Evolutionary conservation across 1,140 invertebrate genomes (phyloP).

Genomic region (Brachystomella parvula): DNA sequence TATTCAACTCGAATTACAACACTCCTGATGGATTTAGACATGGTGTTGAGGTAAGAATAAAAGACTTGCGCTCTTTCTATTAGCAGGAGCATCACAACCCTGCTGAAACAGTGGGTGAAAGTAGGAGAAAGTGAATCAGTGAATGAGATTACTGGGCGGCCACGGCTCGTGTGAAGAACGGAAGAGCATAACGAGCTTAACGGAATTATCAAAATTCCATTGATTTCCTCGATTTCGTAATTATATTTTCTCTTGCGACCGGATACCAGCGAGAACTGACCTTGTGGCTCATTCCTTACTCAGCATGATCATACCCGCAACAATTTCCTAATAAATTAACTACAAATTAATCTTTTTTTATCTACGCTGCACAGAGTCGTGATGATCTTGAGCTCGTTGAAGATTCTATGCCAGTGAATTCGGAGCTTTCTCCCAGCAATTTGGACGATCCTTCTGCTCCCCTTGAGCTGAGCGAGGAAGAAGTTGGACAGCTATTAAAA

Average conservation of each 20-base stretch:
- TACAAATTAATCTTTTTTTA: too few relatives aligned
- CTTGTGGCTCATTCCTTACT: too few relatives aligned
- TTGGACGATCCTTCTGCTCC: background rate
- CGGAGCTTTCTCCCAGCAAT: background rate
- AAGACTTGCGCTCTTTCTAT: background rate
- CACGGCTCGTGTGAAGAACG: background rate
- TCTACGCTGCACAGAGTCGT: too few relatives aligned
- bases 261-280: too few relatives aligned
- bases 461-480: background rate
- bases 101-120: background rate
- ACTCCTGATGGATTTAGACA: conserved; percentile 47
- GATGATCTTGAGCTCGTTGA: too few relatives aligned
- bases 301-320: too few relatives aligned
- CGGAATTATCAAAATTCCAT: too few relatives aligned
- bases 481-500: background rate
- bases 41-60: conserved; percentile 43
- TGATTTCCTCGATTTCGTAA: background rate
- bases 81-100: background rate
- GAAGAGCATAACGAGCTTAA: too few relatives aligned
- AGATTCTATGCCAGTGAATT: too few relatives aligned
- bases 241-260: too few relatives aligned
- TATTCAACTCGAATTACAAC: conserved; percentile 46
- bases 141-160: background rate
- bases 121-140: background rate
- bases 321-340: too few relatives aligned